Conservation (phyloP, 23 tunicate genomes). For the Aplidium turbinatum region DNA sequence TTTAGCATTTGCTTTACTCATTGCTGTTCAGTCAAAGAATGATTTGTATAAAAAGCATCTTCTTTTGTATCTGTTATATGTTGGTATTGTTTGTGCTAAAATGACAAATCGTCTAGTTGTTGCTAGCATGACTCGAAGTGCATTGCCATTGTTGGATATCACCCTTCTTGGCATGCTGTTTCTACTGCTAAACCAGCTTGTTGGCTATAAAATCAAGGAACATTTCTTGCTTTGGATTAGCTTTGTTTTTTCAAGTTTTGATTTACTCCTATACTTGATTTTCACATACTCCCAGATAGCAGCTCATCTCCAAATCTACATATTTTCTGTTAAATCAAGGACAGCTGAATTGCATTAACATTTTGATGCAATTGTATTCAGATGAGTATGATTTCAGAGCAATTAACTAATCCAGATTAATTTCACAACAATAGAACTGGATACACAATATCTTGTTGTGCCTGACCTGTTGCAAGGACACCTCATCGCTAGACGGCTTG, state of each 20-base stretch:
- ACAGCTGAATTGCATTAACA: too few species aligned
- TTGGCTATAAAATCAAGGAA: conserved; percentile 38
- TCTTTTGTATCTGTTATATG: conserved; percentile 44
- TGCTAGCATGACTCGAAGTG: conserved; percentile 56
- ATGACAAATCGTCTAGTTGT: conserved; percentile 63
- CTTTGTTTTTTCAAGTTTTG: conserved; percentile 25
- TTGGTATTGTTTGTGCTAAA: conserved; percentile 64
- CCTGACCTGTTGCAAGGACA: too few species aligned
- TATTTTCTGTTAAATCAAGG: conserved; percentile 1
- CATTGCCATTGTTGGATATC: conserved; percentile 42
- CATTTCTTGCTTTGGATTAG: conserved; percentile 43
- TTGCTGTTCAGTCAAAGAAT: conserved; percentile 35
- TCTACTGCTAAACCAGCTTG: conserved; percentile 56
- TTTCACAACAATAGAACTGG: too few species aligned
- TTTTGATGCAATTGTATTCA: neutral
- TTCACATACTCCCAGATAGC: conserved; percentile 55
- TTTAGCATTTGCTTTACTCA: conserved; percentile 20
- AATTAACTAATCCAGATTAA: too few species aligned
- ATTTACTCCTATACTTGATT: conserved; percentile 30
- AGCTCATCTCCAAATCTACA: conserved; percentile 21
- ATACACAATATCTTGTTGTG: too few species aligned
- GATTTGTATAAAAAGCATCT: conserved; percentile 42
- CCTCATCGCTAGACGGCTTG: too few species aligned
- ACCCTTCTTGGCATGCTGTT: conserved; percentile 35
- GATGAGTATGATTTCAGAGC: neutral